Conservation (phyloP, 2,888 invertebrate genomes). For the Torymus aiolomorphi region DNA sequence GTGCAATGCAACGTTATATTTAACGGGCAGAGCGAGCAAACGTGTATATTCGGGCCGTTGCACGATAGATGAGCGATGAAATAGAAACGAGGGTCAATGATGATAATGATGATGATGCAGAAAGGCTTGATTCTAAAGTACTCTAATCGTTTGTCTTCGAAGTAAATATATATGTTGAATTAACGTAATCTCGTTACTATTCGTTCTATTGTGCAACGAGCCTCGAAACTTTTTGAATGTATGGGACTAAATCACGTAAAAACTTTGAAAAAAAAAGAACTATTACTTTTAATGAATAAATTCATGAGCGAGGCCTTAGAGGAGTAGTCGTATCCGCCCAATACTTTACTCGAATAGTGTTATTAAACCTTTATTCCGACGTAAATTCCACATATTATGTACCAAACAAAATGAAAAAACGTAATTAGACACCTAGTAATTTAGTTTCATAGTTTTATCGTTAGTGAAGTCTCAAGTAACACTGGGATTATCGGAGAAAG, state of each 20-base stretch:
- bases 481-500: too few relatives aligned
- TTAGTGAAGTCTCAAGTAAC: constrained; percentile 9
- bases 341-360: constrained; percentile 63
- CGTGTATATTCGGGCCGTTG: constrained; percentile 8
- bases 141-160: too few relatives aligned
- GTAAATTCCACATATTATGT: constrained; percentile 56
- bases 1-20: constrained; percentile 5
- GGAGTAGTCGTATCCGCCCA: constrained; percentile 76
- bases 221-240: constrained; percentile 61
- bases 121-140: too few relatives aligned
- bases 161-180: too few relatives aligned
- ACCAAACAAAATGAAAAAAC: constrained; percentile 35
- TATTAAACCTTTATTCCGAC: constrained; percentile 42
- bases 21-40: background rate
- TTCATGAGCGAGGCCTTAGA: constrained; percentile 75
- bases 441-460: constrained; percentile 68
- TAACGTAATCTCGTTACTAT: constrained; percentile 17
- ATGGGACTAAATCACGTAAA: constrained; percentile 68
- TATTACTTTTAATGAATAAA: constrained; percentile 60
- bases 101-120: too few relatives aligned
- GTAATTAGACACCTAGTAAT: constrained; percentile 61
- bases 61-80: constrained; percentile 9
- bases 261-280: constrained; percentile 49
- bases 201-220: constrained; percentile 22
- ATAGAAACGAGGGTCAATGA: constrained; percentile 5